These are phyloP conservation scores for Eumacrocentrus americanus DNA, from an alignment of 2,888 invertebrate species.

Conservation along the genomic window DNA sequence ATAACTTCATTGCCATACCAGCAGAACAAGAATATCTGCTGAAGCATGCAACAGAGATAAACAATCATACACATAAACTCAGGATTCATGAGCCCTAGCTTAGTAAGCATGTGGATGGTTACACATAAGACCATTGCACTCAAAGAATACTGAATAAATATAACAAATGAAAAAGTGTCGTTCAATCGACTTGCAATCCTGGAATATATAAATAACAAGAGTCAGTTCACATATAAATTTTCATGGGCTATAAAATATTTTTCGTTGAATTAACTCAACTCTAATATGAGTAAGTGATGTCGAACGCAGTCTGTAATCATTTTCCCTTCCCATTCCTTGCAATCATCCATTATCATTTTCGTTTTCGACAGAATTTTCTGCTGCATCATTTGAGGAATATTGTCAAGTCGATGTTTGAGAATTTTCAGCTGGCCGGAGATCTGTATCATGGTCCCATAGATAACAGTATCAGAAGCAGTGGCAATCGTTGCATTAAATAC, in stretches of 20 bases:
- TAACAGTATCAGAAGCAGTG: neutral
- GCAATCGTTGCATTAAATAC: neutral
- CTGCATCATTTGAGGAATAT: neutral
- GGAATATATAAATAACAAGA: neutral
- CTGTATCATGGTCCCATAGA: neutral
- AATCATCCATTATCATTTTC: too few species aligned
- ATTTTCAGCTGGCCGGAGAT: neutral
- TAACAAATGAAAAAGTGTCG: slow-evolving; percentile 12
- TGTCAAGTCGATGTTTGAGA: neutral
- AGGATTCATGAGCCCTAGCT: neutral
- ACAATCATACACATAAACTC: slow-evolving; percentile 7
- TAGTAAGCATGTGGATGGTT: slow-evolving; percentile 8
- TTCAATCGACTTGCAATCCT: slow-evolving; percentile 18
- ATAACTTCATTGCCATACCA: slow-evolving; percentile 30
- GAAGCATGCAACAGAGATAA: slow-evolving; percentile 13
- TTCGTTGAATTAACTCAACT: too few species aligned
- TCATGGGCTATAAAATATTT: neutral
- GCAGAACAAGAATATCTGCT: slow-evolving; percentile 28
- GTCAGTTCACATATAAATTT: too few species aligned
- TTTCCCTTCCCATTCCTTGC: neutral
- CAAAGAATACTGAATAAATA: slow-evolving; percentile 25
- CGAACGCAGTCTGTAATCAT: neutral
- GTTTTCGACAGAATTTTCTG: neutral
- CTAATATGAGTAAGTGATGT: neutral
- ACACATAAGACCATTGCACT: slow-evolving; percentile 18